Evolutionary conservation across 2,888 invertebrate genomes (phyloP).

Genomic region (Agonum fuliginosum): DNA sequence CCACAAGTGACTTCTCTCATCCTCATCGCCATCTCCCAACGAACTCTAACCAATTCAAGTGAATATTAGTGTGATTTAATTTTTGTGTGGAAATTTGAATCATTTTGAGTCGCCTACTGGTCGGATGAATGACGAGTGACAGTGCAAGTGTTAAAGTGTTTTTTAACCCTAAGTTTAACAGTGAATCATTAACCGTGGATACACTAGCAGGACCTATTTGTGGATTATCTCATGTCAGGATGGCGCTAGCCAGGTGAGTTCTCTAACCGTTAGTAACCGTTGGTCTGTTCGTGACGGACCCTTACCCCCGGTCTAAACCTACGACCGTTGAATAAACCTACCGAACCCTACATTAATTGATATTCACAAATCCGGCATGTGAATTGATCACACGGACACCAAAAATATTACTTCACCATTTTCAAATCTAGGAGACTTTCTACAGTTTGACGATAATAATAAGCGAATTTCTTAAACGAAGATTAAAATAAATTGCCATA

Average conservation of each 20-base stretch:
- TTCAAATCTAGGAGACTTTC: conserved; percentile 3
- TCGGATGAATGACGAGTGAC: conserved; percentile 55
- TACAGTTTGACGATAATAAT: background rate
- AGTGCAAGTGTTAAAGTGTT: conserved; percentile 57
- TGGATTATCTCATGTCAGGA: conserved; percentile 80
- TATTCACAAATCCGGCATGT: background rate
- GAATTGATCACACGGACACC: background rate
- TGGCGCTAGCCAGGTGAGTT: conserved; percentile 81
- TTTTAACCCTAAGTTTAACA: conserved; percentile 56
- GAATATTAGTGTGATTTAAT: background rate
- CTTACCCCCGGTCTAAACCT: background rate
- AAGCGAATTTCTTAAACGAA: conserved; percentile 31
- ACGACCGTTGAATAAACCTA: background rate
- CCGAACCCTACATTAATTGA: background rate
- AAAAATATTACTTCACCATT: background rate
- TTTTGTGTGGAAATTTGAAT: conserved; percentile 6
- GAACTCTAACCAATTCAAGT: background rate
- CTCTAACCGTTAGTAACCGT: background rate
- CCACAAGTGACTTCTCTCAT: background rate
- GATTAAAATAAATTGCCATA: conserved; percentile 6
- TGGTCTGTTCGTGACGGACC: background rate
- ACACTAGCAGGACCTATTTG: conserved; percentile 71
- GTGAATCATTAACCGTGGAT: conserved; percentile 61
- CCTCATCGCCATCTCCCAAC: background rate
- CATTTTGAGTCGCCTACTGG: background rate